phyloP scores from a whole-genome alignment of 2,797 vertebrate genomes.

The Crossoptilon crossoptilon region DNA sequence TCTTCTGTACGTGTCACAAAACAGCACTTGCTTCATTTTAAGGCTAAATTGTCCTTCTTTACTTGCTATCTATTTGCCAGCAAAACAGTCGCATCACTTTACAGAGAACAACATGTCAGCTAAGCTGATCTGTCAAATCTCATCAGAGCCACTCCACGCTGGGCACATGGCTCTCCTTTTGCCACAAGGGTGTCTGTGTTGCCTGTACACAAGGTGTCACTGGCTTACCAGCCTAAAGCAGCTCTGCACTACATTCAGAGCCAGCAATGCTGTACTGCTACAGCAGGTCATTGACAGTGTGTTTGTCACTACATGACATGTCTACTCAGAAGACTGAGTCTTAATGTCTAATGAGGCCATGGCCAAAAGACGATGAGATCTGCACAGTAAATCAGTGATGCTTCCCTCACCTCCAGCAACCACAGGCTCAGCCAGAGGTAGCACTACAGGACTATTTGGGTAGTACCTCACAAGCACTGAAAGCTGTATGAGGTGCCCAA shows the following conservation, averaged over 20 bases:
- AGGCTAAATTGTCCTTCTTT: background rate
- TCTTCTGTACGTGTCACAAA: fast-evolving
- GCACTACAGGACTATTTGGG: background rate
- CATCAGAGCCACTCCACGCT: background rate
- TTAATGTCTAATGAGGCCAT: background rate
- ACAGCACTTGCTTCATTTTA: background rate
- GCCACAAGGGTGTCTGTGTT: fast-evolving
- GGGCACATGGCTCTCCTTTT: background rate
- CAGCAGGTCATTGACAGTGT: background rate
- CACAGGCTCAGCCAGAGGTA: background rate
- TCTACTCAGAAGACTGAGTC: background rate
- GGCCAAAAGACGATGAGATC: background rate
- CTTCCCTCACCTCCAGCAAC: background rate
- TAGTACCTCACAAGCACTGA: background rate
- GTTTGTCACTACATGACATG: background rate
- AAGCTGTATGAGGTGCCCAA: background rate
- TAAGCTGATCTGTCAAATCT: background rate
- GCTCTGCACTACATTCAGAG: background rate
- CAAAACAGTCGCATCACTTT: background rate
- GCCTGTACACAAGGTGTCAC: fast-evolving
- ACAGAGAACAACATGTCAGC: background rate
- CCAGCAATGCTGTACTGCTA: background rate
- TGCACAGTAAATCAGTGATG: background rate
- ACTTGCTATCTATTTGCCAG: fast-evolving
- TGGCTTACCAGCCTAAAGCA: background rate